Conservation (phyloP, 2,113 vertebrate genomes). For the Elachura formosa region DNA sequence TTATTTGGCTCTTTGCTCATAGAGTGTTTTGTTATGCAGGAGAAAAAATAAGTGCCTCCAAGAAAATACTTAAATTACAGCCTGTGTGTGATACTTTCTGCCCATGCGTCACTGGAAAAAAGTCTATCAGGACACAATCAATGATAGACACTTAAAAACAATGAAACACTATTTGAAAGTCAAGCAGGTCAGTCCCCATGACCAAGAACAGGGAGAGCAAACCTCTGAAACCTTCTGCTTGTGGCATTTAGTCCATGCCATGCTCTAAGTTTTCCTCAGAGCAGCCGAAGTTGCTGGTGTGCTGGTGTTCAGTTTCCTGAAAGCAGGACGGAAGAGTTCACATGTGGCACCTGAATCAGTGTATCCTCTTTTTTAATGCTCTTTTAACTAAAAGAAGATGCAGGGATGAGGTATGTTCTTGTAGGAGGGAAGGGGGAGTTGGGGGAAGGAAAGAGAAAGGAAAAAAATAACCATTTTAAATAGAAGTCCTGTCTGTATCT, state of each 20-base stretch:
- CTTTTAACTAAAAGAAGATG: not conserved
- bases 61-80: not conserved
- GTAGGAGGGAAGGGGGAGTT: not conserved
- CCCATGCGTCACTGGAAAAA: not conserved
- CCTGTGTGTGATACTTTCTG: not conserved
- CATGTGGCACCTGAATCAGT: not conserved
- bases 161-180: not conserved
- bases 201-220: not conserved
- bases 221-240: not conserved
- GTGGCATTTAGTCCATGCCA: not conserved
- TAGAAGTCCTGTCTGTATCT: conserved; percentile 20
- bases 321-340: not conserved
- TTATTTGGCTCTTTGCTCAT: not conserved
- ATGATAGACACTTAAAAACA: fast-evolving
- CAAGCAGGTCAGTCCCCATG: not conserved
- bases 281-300: not conserved
- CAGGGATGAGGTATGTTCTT: not conserved
- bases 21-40: not conserved
- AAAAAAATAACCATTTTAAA: conserved; percentile 26
- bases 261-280: not conserved
- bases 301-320: not conserved
- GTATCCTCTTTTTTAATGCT: not conserved
- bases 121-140: not conserved
- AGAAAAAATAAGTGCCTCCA: not conserved
- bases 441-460: not conserved